Conservation (phyloP, 2,888 invertebrate species). For the Hydrotaea cyrtoneurina region DNA sequence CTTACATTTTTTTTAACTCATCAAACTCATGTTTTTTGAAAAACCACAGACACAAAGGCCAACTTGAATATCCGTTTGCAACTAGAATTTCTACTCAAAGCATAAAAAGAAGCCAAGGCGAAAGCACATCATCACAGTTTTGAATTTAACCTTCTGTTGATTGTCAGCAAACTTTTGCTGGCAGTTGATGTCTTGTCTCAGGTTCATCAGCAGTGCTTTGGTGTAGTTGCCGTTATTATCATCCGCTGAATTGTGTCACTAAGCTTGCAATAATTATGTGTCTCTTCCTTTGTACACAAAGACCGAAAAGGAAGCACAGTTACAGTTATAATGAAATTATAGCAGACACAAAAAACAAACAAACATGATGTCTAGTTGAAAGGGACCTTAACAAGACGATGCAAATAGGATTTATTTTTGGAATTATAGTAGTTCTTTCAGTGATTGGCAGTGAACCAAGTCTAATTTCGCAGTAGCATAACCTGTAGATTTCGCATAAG, state of each 20-base stretch:
- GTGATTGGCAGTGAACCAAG: no score
- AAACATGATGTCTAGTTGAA: no score
- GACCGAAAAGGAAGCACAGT: neutral
- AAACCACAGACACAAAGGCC: neutral
- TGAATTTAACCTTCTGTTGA: neutral
- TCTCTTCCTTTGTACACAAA: neutral
- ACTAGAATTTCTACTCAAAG: neutral
- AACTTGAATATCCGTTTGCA: neutral
- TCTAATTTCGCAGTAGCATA: no score
- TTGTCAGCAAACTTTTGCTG: constrained; percentile 1
- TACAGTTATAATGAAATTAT: neutral
- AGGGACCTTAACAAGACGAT: no score
- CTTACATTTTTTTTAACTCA: no score
- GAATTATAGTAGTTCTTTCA: no score
- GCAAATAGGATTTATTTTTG: no score
- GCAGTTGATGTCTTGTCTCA: neutral
- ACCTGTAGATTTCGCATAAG: no score
- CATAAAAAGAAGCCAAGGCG: neutral
- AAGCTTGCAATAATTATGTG: neutral
- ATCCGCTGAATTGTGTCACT: neutral
- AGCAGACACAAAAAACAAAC: neutral
- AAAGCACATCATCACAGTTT: neutral
- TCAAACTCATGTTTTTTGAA: no score
- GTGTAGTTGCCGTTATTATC: neutral
- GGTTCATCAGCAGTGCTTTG: neutral